Evolutionary conservation across 2,797 vertebrate species (phyloP), one percentile per base, ranked within the genome.

Genomic region (Lagocephalus sceleratus): DNA sequence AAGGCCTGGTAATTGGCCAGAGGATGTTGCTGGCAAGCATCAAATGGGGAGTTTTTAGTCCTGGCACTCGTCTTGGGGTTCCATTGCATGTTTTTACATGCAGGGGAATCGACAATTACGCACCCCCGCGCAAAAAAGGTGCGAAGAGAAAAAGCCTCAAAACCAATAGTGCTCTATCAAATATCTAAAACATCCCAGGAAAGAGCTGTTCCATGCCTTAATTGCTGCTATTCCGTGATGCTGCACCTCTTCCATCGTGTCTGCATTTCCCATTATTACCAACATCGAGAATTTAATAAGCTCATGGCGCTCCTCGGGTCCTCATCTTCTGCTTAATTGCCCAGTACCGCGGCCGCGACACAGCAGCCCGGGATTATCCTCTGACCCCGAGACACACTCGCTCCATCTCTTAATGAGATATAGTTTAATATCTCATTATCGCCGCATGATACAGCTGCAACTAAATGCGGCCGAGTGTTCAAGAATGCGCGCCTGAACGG

Each of bases 291-390:
- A 78, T 77, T 72, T 76, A 84, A 86, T 79, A 73, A 81, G 69
- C 58, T 61, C 54, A 40, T 47, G 16, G 14, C 52, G 52, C 54
- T 66, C 66, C 43, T 58, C 21, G 42, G 60, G 56, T 73, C 55
- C 65, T 76, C 66, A 59, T 78, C 71, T 67, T 67, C 60, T 49
- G 54, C 66, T 66, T 88, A 85, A 88, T 89, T 86, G 75, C 63
- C 63, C 50, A 62, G 49, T 60, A 25, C 39, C 68, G 58, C 65
- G 80, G 44, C 74, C 51, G 6, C 50, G 63, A 71, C 62, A 73
- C 74, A 76, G 63, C 80, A 70, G 61, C 58, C 69, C 55, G 56
- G 71, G 61, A 76, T 84, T 83, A 81, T 60, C 80, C 79, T 70
- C 52, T 78, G 75, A 84, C 81, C 83, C 48, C 54, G 3, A 48